Evolutionary conservation across 2,888 invertebrate species (phyloP).

Genomic region (Habroteleia sp.): DNA sequence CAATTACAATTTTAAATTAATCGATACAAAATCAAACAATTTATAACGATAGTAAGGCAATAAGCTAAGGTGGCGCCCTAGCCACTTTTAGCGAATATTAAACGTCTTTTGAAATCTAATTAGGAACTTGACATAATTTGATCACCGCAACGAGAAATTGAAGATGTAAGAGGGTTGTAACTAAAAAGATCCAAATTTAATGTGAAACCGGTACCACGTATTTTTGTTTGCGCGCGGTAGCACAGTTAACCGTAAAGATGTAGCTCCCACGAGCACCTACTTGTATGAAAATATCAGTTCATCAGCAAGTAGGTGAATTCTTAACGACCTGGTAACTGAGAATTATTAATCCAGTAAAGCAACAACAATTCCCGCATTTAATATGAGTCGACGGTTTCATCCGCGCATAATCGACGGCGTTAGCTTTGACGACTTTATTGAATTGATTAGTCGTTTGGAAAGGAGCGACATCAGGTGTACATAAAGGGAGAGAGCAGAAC

Average conservation of each 20-base stretch:
- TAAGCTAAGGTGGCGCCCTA: conserved; percentile 7
- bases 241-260: conserved; percentile 73
- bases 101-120: conserved; percentile 14
- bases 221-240: conserved; percentile 47
- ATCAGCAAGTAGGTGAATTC: conserved; percentile 73
- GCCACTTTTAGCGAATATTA: no score
- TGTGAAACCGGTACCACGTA: conserved; percentile 48
- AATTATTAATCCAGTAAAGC: no score
- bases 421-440: conserved; percentile 38
- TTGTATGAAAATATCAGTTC: conserved; percentile 74
- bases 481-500: conserved; percentile 23
- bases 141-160: conserved; percentile 1
- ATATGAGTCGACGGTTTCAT: conserved; percentile 17
- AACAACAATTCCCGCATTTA: conserved; percentile 17
- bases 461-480: conserved; percentile 32
- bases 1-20: neutral
- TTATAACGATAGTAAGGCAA: conserved; percentile 17
- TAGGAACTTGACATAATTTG: conserved; percentile 6
- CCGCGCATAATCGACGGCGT: conserved; percentile 8
- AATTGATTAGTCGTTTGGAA: conserved; percentile 22
- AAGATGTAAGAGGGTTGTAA: conserved; percentile 15
- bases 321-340: no score
- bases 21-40: no score
- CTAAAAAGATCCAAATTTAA: conserved; percentile 18
- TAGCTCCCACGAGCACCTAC: conserved; percentile 76